Evolutionary conservation across 2,113 vertebrate species (phyloP).

Genomic region (Prinia subflava): DNA sequence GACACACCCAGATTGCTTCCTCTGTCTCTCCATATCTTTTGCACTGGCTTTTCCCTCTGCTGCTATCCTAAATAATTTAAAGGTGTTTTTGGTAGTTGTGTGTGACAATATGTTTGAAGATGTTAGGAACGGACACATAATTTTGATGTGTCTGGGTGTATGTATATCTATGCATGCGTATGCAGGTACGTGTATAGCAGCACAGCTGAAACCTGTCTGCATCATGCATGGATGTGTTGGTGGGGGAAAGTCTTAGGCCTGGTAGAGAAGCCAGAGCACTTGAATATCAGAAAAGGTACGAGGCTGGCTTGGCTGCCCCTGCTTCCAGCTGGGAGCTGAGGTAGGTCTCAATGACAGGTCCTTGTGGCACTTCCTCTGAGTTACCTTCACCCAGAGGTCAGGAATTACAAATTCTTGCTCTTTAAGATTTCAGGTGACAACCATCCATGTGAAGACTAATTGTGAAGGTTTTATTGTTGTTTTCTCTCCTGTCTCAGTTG

Average conservation of each 20-base stretch:
- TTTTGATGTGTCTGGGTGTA: not conserved
- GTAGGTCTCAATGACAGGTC: not conserved
- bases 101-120: not conserved
- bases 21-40: not conserved
- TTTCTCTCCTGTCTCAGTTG: not conserved
- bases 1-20: not conserved
- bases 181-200: not conserved
- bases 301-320: not conserved
- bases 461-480: not conserved
- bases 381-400: not conserved
- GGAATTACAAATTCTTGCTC: not conserved
- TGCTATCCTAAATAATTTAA: not conserved
- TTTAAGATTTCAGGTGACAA: not conserved
- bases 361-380: fast-evolving
- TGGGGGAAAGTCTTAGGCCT: not conserved
- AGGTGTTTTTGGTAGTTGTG: not conserved
- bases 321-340: not conserved
- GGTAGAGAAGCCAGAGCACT: not conserved
- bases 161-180: not conserved
- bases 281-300: not conserved
- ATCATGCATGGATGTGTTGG: not conserved
- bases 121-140: not conserved
- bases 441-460: not conserved
- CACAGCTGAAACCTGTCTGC: not conserved
- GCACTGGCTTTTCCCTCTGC: not conserved